Conservation (phyloP, 2,888 invertebrate genomes). For the Ceriagrion tenellum region DNA sequence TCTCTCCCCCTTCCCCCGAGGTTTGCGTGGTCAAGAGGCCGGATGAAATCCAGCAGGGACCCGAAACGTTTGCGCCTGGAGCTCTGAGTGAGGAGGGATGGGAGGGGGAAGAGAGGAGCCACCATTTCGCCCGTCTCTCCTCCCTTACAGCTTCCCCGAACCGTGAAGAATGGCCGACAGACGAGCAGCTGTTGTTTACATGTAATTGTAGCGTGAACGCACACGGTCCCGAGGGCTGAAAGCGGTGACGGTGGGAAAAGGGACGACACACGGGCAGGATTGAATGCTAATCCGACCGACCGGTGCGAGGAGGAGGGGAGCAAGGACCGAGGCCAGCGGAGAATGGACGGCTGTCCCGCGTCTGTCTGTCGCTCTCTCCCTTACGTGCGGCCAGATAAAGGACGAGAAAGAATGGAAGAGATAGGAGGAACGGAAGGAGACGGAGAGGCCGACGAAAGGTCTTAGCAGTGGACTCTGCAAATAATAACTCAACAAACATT, state of each 20-base stretch:
- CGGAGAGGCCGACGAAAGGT: too few relatives aligned
- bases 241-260: background rate
- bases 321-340: background rate
- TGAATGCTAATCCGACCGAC: background rate
- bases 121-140: background rate
- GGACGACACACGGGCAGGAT: background rate
- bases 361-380: too few relatives aligned
- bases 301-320: background rate
- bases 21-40: background rate
- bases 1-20: too few relatives aligned
- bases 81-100: too few relatives aligned
- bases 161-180: conserved; percentile 1
- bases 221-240: background rate
- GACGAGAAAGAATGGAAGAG: background rate
- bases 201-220: background rate
- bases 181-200: background rate
- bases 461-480: too few relatives aligned
- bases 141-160: background rate
- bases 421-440: background rate
- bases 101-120: background rate
- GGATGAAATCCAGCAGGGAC: background rate
- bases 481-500: too few relatives aligned
- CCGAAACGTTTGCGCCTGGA: background rate
- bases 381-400: too few relatives aligned
- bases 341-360: too few relatives aligned